These are phyloP conservation scores for Artemisiospiza belli DNA, from an alignment of 2,113 vertebrate genomes.

Conservation along the genomic window DNA sequence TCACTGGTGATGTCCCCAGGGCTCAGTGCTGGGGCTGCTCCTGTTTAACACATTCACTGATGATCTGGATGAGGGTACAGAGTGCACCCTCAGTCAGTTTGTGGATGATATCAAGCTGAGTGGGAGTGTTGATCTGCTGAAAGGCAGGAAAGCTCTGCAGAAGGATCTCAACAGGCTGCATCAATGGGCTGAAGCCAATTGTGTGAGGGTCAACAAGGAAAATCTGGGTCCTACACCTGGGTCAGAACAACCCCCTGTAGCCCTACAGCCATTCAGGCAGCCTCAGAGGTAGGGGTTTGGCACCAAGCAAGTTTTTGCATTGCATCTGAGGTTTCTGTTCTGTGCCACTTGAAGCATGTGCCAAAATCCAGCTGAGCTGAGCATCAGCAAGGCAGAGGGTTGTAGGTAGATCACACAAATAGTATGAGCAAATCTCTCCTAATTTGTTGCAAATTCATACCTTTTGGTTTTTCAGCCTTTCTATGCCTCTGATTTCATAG, in stretches of 20 bases:
- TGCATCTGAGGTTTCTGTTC: not conserved
- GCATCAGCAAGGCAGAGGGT: fast-evolving
- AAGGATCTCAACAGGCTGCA: not conserved
- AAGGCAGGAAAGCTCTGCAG: not conserved
- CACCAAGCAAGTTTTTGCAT: fast-evolving
- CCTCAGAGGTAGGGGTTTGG: not conserved
- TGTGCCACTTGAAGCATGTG: not conserved
- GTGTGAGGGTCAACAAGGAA: not conserved
- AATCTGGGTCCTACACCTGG: not conserved
- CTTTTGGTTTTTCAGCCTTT: not conserved
- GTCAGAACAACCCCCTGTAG: not conserved
- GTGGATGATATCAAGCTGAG: not conserved
- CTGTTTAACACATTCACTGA: not conserved
- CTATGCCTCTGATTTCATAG: not conserved
- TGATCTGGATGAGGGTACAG: too few relatives aligned
- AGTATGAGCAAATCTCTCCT: not conserved
- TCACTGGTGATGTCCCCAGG: not conserved
- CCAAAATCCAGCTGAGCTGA: not conserved
- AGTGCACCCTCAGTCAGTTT: not conserved
- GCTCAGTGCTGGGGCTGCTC: fast-evolving
- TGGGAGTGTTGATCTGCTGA: not conserved
- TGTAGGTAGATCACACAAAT: fast-evolving
- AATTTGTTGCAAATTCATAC: not conserved
- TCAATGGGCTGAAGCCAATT: fast-evolving
- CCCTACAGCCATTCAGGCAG: fast-evolving